Evolutionary conservation across 2,888 invertebrate genomes (phyloP).

Genomic region (Tricholauxania praeusta): DNA sequence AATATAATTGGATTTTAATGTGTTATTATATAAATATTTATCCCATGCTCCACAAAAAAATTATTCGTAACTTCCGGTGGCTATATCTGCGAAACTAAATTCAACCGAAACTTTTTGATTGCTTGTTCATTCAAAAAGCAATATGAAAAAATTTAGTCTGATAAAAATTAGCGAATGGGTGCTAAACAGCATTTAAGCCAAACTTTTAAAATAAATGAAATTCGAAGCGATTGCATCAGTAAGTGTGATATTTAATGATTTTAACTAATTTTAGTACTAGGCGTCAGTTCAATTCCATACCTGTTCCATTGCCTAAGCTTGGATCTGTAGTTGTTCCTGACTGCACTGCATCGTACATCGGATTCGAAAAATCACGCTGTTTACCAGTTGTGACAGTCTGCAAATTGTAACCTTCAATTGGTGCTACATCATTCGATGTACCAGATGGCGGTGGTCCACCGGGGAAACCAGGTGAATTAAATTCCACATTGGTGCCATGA

Average conservation of each 20-base stretch:
- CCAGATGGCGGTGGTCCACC: constrained; percentile 56
- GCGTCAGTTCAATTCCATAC: constrained; percentile 63
- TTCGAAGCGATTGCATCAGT: neutral
- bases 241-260: too few relatives aligned
- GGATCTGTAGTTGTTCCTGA: constrained; percentile 72
- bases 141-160: too few relatives aligned
- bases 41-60: too few relatives aligned
- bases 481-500: constrained; percentile 94
- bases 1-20: too few relatives aligned
- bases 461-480: constrained; percentile 74
- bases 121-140: too few relatives aligned
- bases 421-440: constrained; percentile 68
- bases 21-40: too few relatives aligned
- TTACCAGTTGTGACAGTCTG: constrained; percentile 80
- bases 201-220: neutral
- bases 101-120: too few relatives aligned
- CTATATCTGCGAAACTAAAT: too few relatives aligned
- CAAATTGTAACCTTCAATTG: constrained; percentile 83
- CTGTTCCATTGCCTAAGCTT: constrained; percentile 73
- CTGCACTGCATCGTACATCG: constrained; percentile 95
- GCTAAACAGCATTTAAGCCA: too few relatives aligned
- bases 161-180: too few relatives aligned
- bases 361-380: constrained; percentile 95
- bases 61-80: too few relatives aligned
- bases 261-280: too few relatives aligned